These are phyloP conservation scores for Diacarnus erythraeanus DNA, from an alignment of 37 sponge, comb jelly and placozoan genomes.

Conservation along the genomic window DNA sequence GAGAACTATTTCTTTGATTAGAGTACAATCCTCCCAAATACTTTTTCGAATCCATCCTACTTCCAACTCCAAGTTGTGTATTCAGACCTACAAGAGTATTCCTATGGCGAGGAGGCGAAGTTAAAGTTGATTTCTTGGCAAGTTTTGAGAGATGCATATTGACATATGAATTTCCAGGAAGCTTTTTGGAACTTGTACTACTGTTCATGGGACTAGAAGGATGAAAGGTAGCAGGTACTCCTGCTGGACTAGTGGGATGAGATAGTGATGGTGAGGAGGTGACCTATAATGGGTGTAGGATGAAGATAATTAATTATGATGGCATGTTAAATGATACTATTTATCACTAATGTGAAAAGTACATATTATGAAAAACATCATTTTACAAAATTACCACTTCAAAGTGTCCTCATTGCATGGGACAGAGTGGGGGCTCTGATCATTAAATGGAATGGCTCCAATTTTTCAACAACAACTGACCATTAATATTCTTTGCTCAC, in stretches of 20 bases:
- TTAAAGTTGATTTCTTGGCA: neutral
- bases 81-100: neutral
- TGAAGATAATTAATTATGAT: no score
- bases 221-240: neutral
- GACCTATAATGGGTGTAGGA: neutral
- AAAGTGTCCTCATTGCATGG: no score
- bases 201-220: neutral
- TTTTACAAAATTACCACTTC: no score
- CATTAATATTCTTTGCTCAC: no score
- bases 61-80: neutral
- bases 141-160: slow-evolving; percentile 3
- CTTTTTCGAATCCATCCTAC: neutral
- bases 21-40: neutral
- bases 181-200: neutral
- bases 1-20: no score
- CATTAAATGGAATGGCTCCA: no score
- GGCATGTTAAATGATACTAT: no score
- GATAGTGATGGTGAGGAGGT: neutral
- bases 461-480: no score
- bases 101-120: neutral
- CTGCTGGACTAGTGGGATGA: neutral
- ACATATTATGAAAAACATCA: no score
- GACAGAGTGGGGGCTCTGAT: no score
- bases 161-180: neutral
- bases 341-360: no score